phyloP scores from a whole-genome alignment of 64 coral and sea anemone species.

The Hydrozoanthus tunicans region DNA sequence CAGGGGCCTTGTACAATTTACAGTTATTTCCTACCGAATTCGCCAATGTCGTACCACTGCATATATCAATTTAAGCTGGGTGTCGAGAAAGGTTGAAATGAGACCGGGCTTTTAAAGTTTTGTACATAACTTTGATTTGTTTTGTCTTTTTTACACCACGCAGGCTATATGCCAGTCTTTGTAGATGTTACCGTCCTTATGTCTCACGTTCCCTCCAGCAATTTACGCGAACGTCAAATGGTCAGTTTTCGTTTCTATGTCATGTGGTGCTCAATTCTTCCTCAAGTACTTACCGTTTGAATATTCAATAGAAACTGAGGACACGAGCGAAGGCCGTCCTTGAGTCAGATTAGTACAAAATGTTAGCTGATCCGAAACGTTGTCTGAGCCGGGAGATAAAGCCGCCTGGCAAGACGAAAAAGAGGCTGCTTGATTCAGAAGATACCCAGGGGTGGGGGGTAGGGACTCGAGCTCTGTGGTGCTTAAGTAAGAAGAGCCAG shows the following conservation, averaged over 20 bases:
- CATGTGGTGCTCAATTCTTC: neutral
- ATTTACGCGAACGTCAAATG: too few species aligned
- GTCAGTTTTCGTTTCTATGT: neutral
- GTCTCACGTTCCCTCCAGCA: too few species aligned
- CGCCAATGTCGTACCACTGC: too few species aligned
- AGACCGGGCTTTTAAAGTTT: too few species aligned
- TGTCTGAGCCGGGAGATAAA: conserved; percentile 10
- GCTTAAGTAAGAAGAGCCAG: conserved; percentile 30
- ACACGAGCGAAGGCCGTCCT: conserved; percentile 16
- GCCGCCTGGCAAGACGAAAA: neutral
- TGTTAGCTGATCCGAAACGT: conserved; percentile 6
- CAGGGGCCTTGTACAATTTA: too few species aligned
- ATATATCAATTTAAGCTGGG: too few species aligned
- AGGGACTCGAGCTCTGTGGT: conserved; percentile 37
- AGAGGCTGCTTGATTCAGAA: neutral
- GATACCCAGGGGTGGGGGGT: conserved; percentile 9
- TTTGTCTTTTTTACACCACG: too few species aligned
- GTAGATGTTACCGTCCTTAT: too few species aligned
- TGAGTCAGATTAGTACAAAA: neutral
- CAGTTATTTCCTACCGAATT: too few species aligned
- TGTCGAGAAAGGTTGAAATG: too few species aligned
- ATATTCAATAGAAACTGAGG: neutral
- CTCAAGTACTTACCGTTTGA: neutral
- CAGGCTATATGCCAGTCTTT: too few species aligned
- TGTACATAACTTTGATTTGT: too few species aligned